Base-by-base conservation (phyloP, 2,888 invertebrate species). In the Machimus atricapillus region DNA sequence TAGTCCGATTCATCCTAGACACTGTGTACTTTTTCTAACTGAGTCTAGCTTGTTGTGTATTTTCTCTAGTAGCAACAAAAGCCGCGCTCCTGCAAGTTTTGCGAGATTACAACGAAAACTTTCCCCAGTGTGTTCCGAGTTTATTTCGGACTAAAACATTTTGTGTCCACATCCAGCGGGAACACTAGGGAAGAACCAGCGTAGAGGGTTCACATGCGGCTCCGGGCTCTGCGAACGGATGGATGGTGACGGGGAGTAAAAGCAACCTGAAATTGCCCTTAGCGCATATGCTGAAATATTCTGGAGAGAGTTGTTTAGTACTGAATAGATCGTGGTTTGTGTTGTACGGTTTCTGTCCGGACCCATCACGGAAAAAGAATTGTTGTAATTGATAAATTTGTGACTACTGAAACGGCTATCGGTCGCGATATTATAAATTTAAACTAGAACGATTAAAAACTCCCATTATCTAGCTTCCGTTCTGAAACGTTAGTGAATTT, bases 261-360 rank as follows among this genome's bases (percentile, higher is more conserved):
- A 66, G 27, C 19, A 74, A 34, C 23, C 73, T 85, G 58, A 40
- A 82, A 78, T 86, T 56, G 88, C 85, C 86, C 87, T 79, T 66
- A 87, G 88, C 88, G 88, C 88, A 88, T 87, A 87, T 87, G 88
- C 88, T 88, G 88, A 88, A 88, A 88, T 87, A 88, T 88, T 87
- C 86, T 88, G 88, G 88, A 87, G 88, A 88, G 86, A 86, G 66
- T 78, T 86, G 66, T 87, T 88, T 88, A 88, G 88, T 88, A 88
- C 88, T 86, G 88, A 87, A 86, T 87, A 87, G 88, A 85, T 86
- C 88, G 87, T 88, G 87, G 88, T 83, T 87, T 88, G 88, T 88
- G 88, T 88, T 86, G 88, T 87, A 87, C 87, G 88, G 86, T 88
- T 88, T 83, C 86, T 82, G 31, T 43, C 78, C 46, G 86, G 86